Conservation (phyloP, 2,113 vertebrate species). For the Mirounga angustirostris region DNA sequence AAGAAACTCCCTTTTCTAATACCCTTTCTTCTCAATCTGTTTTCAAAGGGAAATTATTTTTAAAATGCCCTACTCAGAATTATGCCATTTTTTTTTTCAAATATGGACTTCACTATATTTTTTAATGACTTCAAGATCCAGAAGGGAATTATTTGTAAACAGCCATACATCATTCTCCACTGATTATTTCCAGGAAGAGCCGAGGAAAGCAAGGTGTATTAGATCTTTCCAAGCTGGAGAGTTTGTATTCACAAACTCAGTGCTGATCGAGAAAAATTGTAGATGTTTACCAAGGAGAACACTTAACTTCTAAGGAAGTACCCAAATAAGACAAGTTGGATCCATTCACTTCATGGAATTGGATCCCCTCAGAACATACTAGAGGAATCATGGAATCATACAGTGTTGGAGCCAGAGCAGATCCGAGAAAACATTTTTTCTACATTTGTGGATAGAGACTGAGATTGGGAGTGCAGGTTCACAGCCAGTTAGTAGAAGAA, state of each 20-base stretch:
- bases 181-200: conserved; percentile 8
- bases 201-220: neutral
- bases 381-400: neutral
- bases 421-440: neutral
- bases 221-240: neutral
- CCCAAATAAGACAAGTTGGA: neutral
- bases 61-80: conserved; percentile 24
- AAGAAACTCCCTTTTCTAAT: neutral
- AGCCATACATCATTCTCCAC: neutral
- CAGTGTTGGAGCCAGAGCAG: neutral
- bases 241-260: neutral
- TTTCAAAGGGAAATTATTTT: conserved; percentile 25
- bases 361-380: neutral
- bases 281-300: neutral
- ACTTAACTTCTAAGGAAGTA: neutral
- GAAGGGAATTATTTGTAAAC: neutral
- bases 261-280: neutral
- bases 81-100: neutral
- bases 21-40: conserved; percentile 10
- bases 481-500: neutral
- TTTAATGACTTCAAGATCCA: neutral
- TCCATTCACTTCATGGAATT: neutral
- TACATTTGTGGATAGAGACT: neutral
- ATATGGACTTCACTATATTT: neutral
- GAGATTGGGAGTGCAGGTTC: neutral